Evolutionary conservation across 2,113 vertebrate species (phyloP), one percentile per base, ranked within the genome.

Genomic region (Cinclus cinclus): DNA sequence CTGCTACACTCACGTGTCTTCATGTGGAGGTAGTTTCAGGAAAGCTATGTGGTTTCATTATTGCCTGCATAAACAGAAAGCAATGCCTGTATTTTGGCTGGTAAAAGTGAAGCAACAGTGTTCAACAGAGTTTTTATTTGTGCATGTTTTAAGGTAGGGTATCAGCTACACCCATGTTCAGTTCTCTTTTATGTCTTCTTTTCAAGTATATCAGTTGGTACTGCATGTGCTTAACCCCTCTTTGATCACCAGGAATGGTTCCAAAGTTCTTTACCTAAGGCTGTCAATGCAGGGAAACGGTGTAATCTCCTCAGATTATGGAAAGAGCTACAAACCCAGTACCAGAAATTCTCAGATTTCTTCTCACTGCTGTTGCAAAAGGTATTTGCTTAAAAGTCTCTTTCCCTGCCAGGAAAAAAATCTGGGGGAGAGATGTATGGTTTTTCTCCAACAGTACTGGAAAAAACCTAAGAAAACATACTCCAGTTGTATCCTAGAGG

Each of bases 401-500:
- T 76, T 73, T 82, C 47, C 12, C 30, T 92, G 19, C 10, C 9
- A 53, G 69, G 31, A 67, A 55, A 47, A 93, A 30, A 93, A 55
- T 55, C 8, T 44, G 4, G 3, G 2, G 2, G 15, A 23, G 28
- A 13, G 6, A 10, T 35, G 6, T 33, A 50, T 15, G 22, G 2
- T 89, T 94, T 77, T 87, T 16, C 30, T 89, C 53, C 53, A 80
- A 58, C 37, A 82, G 30, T 15, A 65, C 33, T 64, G 15, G 23
- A 65, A 44, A 49, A 74, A 91, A 70, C 17, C 21, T 81, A 70
- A 49, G 59, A 84, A 83, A 92, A 75, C 1, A 13, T 33, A 23
- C 17, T 86, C n/a, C 22, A 30, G 10, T 84, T 65, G 9, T 63
- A 67, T 46, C 24, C 35, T 53, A 31, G 55, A 87, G 30, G 30